Percentiles rank a stretch among this genome's conserved stretches.
Evolutionary conservation across 2,888 invertebrate species (phyloP).

Genomic region (Callyntrura guangdongensis): DNA sequence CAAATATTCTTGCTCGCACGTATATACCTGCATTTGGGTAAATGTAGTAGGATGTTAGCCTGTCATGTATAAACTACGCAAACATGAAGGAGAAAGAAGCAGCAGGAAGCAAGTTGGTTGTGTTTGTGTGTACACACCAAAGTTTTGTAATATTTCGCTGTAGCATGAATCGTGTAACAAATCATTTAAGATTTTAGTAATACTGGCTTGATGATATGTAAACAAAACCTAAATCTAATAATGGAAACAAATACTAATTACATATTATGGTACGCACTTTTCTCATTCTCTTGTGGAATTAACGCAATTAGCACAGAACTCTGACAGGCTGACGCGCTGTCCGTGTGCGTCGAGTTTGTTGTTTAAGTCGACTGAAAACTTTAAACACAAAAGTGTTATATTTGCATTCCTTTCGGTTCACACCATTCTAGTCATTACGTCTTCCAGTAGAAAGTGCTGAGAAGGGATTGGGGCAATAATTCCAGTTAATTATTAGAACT

Average conservation of each 20-base stretch:
- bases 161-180: not conserved
- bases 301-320: not conserved
- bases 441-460: not conserved
- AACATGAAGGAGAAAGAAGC: not conserved
- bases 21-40: not conserved
- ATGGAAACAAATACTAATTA: conserved; percentile 28
- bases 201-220: conserved; percentile 24
- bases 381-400: not conserved
- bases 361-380: not conserved
- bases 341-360: not conserved
- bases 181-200: not conserved
- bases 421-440: not conserved
- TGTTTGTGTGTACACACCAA: no score
- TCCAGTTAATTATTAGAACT: conserved; percentile 62
- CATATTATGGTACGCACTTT: not conserved
- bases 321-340: not conserved
- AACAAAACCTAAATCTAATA: conserved; percentile 38
- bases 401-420: conserved; percentile 11
- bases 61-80: not conserved
- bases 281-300: not conserved
- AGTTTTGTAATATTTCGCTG: no score
- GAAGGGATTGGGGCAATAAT: conserved; percentile 48
- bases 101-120: no score
- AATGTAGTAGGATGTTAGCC: not conserved
- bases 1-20: not conserved